Base-by-base conservation (phyloP, 2,888 invertebrate genomes). In the Danaus chrysippus region DNA sequence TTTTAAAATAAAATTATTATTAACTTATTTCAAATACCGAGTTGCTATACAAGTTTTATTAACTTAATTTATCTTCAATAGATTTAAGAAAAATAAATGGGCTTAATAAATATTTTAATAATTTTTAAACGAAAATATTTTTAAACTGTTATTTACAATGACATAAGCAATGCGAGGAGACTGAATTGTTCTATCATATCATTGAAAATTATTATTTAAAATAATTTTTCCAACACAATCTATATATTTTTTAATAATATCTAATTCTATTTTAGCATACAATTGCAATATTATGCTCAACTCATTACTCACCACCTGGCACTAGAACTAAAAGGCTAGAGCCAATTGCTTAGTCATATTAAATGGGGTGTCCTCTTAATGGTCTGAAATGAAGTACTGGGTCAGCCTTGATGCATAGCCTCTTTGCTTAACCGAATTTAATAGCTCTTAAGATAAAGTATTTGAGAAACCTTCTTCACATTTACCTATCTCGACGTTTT, bases 361-460 rank as follows among this genome's bases (percentile, higher is more conserved):
- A 67, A 67, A 67, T 67, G 66, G 66, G 59, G 66, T 67, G 66
- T 67, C 66, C 66, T 61, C 64, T 64, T 64, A 67, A 64, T 65
- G 66, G 66, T 58, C 49, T 59, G 64, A 64, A 67, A 65, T 64
- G 66, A 67, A 67, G 64, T 62, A 67, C 66, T 64, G 61, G 66
- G 66, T 67, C 66, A 67, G 62, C 52, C 61, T 59, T 67, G 66
- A 67, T 62, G 62, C 61, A 67, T 67, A 49, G 64, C 59, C 59
- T 58, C 60, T 58, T 42, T 56, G 56, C 56, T 64, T 54, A 56
- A 65, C 54, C 56, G 66, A 67, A 67, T 67, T 67, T 62, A 67
- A 67, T 62, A 54, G 62, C 58, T 67, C 58, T 60, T 56, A 43
- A 62, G 58, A 60, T 67, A 56, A 60, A 62, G 58, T 64, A 60